phyloP scores from a whole-genome alignment of 2,113 vertebrate species.

The Chaetodon auriga region DNA sequence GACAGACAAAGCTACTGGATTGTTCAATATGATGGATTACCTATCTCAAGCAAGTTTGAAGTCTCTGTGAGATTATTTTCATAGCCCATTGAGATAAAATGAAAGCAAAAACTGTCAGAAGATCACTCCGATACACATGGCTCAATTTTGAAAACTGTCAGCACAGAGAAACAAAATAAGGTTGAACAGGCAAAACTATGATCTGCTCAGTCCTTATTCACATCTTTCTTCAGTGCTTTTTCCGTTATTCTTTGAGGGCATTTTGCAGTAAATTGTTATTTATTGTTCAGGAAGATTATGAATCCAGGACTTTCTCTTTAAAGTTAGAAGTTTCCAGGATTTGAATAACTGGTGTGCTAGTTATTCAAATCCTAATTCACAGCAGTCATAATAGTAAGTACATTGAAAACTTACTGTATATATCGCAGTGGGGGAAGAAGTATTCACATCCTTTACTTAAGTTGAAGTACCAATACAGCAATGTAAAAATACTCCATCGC shows the following conservation, averaged over 20 bases:
- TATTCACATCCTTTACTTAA: no score
- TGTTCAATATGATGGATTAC: conserved; percentile 18
- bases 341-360: background rate
- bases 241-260: no score
- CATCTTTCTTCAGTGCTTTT: background rate
- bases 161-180: no score
- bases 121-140: background rate
- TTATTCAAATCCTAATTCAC: background rate
- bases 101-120: background rate
- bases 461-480: background rate
- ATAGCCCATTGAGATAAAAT: background rate
- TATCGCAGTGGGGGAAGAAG: no score
- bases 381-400: no score
- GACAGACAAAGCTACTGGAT: conserved; percentile 5
- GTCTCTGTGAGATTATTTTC: conserved; percentile 26
- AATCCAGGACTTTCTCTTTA: background rate
- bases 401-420: no score
- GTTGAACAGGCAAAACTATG: background rate
- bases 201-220: background rate
- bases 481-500: no score
- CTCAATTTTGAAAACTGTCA: conserved; percentile 6
- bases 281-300: background rate
- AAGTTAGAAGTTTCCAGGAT: background rate
- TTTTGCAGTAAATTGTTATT: background rate
- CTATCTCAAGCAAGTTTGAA: background rate